phyloP scores from a whole-genome alignment of 2,797 vertebrate species.

The Amniataba percoides region DNA sequence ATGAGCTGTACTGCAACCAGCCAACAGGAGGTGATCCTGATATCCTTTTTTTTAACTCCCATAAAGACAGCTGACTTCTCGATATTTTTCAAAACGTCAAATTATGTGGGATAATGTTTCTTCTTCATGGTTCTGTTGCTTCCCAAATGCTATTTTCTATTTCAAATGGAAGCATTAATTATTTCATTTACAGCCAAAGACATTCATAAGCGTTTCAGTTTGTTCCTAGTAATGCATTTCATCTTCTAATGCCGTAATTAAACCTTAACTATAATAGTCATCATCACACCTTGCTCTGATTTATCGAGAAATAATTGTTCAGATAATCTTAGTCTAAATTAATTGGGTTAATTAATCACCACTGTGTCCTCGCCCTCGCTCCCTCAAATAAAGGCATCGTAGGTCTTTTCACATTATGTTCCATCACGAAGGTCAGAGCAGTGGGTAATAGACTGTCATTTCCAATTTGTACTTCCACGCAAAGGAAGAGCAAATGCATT shows the following conservation, averaged over 20 bases:
- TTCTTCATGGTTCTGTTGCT: constrained; percentile 7
- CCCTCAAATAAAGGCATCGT: constrained; percentile 73
- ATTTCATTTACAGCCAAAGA: constrained; percentile 20
- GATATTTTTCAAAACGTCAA: neutral
- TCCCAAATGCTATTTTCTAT: constrained; percentile 6
- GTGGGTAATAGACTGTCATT: constrained; percentile 81
- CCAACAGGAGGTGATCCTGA: too few relatives aligned
- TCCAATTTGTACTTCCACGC: constrained; percentile 80
- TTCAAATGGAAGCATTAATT: constrained; percentile 20
- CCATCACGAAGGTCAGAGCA: constrained; percentile 80
- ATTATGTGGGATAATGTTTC: neutral
- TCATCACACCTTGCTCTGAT: constrained; percentile 79
- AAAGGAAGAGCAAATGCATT: constrained; percentile 79
- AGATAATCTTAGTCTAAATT: constrained; percentile 85
- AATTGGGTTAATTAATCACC: constrained; percentile 87
- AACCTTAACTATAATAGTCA: constrained; percentile 78
- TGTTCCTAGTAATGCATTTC: constrained; percentile 54
- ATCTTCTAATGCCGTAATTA: constrained; percentile 78
- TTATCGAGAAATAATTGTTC: constrained; percentile 85
- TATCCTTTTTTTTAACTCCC: neutral
- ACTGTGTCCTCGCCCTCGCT: constrained; percentile 56
- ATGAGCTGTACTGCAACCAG: too few relatives aligned
- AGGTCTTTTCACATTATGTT: constrained; percentile 81
- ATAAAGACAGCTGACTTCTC: neutral
- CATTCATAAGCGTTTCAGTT: constrained; percentile 19